These are phyloP conservation scores for Nesospiza acunhae DNA, from an alignment of 2,113 vertebrate species.

Conservation along the genomic window DNA sequence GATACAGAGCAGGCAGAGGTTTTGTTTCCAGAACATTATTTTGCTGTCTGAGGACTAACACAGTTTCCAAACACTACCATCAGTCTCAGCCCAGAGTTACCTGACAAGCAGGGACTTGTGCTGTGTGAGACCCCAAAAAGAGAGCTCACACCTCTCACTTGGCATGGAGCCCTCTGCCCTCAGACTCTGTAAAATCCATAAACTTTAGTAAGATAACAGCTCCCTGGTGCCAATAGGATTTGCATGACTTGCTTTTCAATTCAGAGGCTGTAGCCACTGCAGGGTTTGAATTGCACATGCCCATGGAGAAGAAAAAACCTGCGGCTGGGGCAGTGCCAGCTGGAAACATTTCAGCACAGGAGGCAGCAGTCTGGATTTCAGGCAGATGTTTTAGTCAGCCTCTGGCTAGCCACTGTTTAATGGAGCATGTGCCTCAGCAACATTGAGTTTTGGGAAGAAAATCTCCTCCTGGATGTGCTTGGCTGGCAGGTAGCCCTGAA, in stretches of 20 bases:
- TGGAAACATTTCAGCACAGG: not conserved
- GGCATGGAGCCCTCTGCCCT: not conserved
- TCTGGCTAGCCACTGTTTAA: not conserved
- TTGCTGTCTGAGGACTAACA: not conserved
- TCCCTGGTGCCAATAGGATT: not conserved
- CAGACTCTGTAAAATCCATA: not conserved
- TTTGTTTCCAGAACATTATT: not conserved
- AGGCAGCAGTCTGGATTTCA: not conserved
- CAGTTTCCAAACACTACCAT: not conserved
- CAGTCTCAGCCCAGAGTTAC: not conserved
- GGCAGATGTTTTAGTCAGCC: not conserved
- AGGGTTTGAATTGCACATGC: not conserved
- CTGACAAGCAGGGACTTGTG: not conserved
- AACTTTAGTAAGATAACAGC: not conserved
- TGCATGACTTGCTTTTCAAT: not conserved
- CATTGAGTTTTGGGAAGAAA: not conserved
- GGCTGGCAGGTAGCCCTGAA: not conserved
- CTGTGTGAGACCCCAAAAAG: fast-evolving
- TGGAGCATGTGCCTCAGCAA: fast-evolving
- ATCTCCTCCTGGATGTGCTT: not conserved
- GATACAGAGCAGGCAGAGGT: not conserved
- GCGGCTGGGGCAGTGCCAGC: not conserved
- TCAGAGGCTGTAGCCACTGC: not conserved
- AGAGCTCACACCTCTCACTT: not conserved
- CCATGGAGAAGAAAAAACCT: not conserved